A percentile compares a stretch with the other conserved stretches of the same genome.
These are phyloP conservation scores for Decapterus maruadsi DNA, from an alignment of 2,797 vertebrate species.

Conservation along the genomic window DNA sequence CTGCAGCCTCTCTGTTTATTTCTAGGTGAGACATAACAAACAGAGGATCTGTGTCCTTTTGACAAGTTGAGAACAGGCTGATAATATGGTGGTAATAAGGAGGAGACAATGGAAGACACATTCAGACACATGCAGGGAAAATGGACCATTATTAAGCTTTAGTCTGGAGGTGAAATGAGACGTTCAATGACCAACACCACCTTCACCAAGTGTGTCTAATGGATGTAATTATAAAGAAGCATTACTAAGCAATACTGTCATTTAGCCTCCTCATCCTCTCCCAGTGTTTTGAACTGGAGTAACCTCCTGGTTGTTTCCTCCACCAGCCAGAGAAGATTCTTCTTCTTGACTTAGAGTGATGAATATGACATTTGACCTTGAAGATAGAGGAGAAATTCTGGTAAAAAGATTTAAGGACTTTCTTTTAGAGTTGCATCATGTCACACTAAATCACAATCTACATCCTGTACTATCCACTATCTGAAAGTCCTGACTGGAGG, in stretches of 20 bases:
- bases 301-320: too few species aligned
- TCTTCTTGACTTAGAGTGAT: too few species aligned
- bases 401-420: too few species aligned
- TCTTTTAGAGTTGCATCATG: too few species aligned
- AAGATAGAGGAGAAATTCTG: too few species aligned
- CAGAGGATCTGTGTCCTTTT: slow-evolving; percentile 48
- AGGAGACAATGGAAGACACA: slow-evolving; percentile 7
- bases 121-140: background rate
- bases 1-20: slow-evolving; percentile 38
- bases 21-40: slow-evolving; percentile 32
- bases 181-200: background rate
- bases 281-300: too few species aligned
- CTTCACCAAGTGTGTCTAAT: slow-evolving; percentile 15
- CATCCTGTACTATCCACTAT: too few species aligned
- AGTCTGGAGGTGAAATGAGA: slow-evolving; percentile 17
- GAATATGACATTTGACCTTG: too few species aligned
- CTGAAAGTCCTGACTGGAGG: too few species aligned
- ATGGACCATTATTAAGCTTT: background rate
- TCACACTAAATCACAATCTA: too few species aligned
- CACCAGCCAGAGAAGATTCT: too few species aligned
- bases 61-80: slow-evolving; percentile 26
- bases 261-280: background rate
- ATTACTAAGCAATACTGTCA: background rate
- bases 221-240: background rate
- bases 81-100: slow-evolving; percentile 40